Conservation (phyloP, 92 coral and sea anemone genomes). For the Porites evermanni region DNA sequence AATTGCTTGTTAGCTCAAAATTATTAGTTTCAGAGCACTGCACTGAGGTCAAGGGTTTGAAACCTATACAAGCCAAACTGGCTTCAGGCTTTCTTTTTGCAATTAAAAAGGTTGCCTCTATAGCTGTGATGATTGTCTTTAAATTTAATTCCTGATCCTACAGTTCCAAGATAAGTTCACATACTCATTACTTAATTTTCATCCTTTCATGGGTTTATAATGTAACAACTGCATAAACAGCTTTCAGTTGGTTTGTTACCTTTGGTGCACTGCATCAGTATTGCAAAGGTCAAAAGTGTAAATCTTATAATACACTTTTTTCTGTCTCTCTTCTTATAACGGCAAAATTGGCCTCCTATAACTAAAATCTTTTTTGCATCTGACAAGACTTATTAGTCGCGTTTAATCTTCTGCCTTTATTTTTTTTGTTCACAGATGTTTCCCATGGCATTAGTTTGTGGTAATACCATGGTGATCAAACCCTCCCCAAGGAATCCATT, state of each 20-base stretch:
- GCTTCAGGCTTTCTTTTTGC: not conserved
- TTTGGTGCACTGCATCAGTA: too few relatives aligned
- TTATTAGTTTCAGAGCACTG: too few relatives aligned
- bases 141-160: not conserved
- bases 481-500: conserved; percentile 98
- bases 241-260: not conserved
- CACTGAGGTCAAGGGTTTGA: too few relatives aligned
- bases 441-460: conserved; percentile 95
- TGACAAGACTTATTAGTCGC: too few relatives aligned
- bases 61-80: too few relatives aligned
- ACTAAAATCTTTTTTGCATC: too few relatives aligned
- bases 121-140: not conserved
- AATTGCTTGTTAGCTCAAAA: too few relatives aligned
- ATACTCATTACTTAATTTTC: not conserved
- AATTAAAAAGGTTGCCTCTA: not conserved
- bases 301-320: not conserved
- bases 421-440: conserved; percentile 79
- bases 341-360: too few relatives aligned
- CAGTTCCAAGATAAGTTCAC: not conserved
- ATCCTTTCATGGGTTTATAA: too few relatives aligned
- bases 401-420: too few relatives aligned
- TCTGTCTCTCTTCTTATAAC: not conserved
- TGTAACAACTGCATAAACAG: too few relatives aligned
- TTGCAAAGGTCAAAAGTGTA: too few relatives aligned
- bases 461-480: conserved; percentile 90